Evolutionary conservation across 23 tunicate genomes (phyloP).

Genomic region (Trididemnum miniatum): DNA sequence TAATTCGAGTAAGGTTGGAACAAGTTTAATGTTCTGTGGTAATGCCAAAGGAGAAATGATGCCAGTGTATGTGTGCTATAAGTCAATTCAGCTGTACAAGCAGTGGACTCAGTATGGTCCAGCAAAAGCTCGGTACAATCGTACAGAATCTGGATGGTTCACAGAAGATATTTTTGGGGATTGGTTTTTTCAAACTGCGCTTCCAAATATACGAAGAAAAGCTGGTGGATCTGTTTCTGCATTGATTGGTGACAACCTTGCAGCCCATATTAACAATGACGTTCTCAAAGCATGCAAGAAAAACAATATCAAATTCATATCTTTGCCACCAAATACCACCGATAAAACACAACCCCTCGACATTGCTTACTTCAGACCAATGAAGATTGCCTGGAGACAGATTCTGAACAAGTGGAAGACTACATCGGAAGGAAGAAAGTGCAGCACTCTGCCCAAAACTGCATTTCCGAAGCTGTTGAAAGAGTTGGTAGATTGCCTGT

Average conservation of each 20-base stretch:
- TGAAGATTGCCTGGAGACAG: slow-evolving; percentile 7
- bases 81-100: not conserved
- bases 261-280: not conserved
- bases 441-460: not conserved
- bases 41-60: not conserved
- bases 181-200: no score
- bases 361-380: no score
- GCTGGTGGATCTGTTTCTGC: no score
- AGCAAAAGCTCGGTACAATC: not conserved
- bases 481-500: slow-evolving; percentile 1
- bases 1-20: not conserved
- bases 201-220: no score
- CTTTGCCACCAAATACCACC: not conserved
- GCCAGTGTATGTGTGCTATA: not conserved
- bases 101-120: not conserved
- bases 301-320: slow-evolving; percentile 4
- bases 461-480: not conserved
- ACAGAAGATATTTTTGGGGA: no score
- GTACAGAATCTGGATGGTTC: not conserved
- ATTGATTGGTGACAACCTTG: not conserved
- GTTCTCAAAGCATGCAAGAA: slow-evolving; percentile 2
- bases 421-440: not conserved
- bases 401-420: not conserved
- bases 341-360: not conserved
- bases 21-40: slow-evolving; percentile 13